phyloP scores from a whole-genome alignment of 2,888 invertebrate species.

The Temnothorax unifasciatus region DNA sequence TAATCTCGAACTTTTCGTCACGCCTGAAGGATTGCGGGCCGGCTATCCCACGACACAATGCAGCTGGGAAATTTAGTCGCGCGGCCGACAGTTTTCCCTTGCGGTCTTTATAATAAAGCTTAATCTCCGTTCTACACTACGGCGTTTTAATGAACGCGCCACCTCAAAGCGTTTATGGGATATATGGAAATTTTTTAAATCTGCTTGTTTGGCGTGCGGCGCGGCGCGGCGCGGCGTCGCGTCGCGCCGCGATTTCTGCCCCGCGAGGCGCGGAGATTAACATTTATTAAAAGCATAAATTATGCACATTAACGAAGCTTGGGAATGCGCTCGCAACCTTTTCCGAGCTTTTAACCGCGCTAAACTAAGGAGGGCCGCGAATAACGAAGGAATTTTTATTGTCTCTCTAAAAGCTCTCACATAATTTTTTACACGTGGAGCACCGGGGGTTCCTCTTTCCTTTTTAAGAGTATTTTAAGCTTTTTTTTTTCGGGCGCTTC shows the following conservation, averaged over 20 bases:
- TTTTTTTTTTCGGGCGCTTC: neutral
- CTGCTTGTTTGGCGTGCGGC: conserved; percentile 17
- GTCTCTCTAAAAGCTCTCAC: conserved; percentile 14
- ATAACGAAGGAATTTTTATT: conserved; percentile 5
- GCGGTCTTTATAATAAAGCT: conserved; percentile 43
- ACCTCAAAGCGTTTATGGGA: conserved; percentile 53
- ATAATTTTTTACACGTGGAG: neutral
- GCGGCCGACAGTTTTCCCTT: conserved; percentile 23
- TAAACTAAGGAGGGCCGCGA: neutral
- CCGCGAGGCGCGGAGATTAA: conserved; percentile 5
- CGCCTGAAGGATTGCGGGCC: conserved; percentile 12
- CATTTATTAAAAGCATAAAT: conserved; percentile 51
- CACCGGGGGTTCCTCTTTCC: neutral
- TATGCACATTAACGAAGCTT: conserved; percentile 18
- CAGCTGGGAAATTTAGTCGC: conserved; percentile 37
- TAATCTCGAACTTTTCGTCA: conserved; percentile 18
- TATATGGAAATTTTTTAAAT: conserved; percentile 54
- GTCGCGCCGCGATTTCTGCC: neutral
- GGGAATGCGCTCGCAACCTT: neutral
- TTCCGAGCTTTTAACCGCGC: conserved; percentile 25
- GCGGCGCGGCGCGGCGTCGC: no score
- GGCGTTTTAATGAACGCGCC: conserved; percentile 50
- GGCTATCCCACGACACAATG: conserved; percentile 30
- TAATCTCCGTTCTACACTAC: conserved; percentile 43
- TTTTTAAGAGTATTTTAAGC: neutral